Conservation (phyloP, 2,888 invertebrate genomes). For the Lasioglossum malachurum region DNA sequence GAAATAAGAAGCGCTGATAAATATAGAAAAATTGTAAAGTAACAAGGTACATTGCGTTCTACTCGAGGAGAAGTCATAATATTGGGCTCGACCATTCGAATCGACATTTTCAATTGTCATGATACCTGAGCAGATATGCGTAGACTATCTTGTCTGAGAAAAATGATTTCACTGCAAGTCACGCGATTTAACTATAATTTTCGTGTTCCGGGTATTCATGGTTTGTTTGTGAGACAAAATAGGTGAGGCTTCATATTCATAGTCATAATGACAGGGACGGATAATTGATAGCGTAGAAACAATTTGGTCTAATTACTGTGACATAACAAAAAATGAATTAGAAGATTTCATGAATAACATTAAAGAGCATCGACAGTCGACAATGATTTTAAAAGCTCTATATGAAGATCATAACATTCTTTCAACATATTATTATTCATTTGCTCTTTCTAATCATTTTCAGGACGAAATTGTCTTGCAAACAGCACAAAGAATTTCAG, state of each 20-base stretch:
- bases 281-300: not conserved
- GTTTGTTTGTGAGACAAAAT: not conserved
- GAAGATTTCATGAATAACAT: not conserved
- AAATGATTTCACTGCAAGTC: not conserved
- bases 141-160: not conserved
- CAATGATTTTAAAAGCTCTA: not conserved
- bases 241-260: not conserved
- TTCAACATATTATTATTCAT: not conserved
- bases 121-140: not conserved
- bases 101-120: not conserved
- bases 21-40: not conserved
- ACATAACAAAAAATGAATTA: not conserved
- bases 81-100: slow-evolving; percentile 2
- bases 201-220: not conserved
- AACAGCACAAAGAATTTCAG: not conserved
- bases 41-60: not conserved
- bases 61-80: slow-evolving; percentile 18
- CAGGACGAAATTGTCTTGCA: not conserved
- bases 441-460: not conserved
- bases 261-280: not conserved
- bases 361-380: not conserved
- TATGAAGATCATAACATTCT: not conserved
- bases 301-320: not conserved
- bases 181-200: not conserved
- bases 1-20: not conserved